These are phyloP conservation scores for Drosophila gunungcola DNA, from an alignment of 1,140 invertebrate species.

Conservation along the genomic window DNA sequence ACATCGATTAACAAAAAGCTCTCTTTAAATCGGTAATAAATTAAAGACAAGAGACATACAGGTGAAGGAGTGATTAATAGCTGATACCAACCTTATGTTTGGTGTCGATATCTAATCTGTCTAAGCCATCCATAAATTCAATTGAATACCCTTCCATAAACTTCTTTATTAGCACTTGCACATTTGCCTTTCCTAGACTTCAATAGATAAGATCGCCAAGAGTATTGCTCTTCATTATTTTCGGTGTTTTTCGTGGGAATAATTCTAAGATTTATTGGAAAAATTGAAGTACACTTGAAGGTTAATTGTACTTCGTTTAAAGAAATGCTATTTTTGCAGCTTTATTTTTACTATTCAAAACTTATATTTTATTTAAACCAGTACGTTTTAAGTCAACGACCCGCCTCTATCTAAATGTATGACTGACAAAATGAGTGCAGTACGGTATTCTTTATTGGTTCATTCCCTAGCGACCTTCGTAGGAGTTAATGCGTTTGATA, in stretches of 20 bases:
- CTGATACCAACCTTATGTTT: conserved; percentile 9
- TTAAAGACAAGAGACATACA: conserved; percentile 11
- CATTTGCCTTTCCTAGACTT: background rate
- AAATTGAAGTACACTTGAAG: background rate
- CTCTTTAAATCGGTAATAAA: conserved; percentile 2
- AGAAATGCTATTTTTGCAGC: no score
- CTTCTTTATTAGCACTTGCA: background rate
- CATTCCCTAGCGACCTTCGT: conserved; percentile 35
- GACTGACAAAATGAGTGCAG: conserved; percentile 1
- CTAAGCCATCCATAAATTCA: conserved; percentile 15
- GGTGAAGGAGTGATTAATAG: conserved; percentile 11
- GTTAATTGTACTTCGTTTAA: no score
- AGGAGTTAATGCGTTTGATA: conserved; percentile 53
- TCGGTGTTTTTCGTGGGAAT: background rate
- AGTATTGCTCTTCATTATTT: conserved; percentile 9
- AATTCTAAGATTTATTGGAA: background rate
- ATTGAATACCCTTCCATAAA: conserved; percentile 2
- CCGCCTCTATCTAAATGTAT: background rate
- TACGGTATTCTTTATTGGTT: conserved; percentile 9
- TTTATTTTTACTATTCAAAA: no score
- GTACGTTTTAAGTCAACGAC: background rate
- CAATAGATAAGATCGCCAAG: conserved; percentile 6
- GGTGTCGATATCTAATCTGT: conserved; percentile 17
- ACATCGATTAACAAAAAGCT: conserved; percentile 3
- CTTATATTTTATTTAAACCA: no score